Conservation (phyloP, 2,888 invertebrate genomes). For the Synergus itoensis region DNA sequence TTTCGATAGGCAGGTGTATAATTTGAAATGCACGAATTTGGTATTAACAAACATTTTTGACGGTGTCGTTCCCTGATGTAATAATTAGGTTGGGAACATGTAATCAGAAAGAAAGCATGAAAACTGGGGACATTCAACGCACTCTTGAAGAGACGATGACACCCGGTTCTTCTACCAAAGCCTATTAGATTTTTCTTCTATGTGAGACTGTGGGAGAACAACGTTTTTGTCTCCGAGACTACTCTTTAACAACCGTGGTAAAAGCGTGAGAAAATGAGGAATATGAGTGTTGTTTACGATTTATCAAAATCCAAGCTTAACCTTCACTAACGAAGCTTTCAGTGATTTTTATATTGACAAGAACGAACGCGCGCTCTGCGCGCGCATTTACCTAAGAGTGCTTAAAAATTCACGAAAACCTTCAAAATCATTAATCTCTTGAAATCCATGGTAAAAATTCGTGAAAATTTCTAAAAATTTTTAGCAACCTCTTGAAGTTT, state of each 20-base stretch:
- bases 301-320: background rate
- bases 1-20: background rate
- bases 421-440: too few relatives aligned
- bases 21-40: background rate
- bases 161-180: background rate
- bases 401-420: too few relatives aligned
- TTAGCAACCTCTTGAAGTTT: too few relatives aligned
- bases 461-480: too few relatives aligned
- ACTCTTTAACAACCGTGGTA: slow-evolving; percentile 51
- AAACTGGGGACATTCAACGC: background rate
- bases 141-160: slow-evolving; percentile 16
- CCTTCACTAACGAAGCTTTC: background rate
- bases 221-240: slow-evolving; percentile 54
- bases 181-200: slow-evolving; percentile 26
- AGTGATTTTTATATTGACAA: background rate
- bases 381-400: too few relatives aligned
- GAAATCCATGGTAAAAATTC: too few relatives aligned
- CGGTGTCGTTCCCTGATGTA: background rate
- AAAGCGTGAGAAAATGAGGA: slow-evolving; percentile 58
- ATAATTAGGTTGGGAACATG: background rate
- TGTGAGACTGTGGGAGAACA: slow-evolving; percentile 47
- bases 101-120: slow-evolving; percentile 1
- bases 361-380: too few relatives aligned
- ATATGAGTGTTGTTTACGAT: slow-evolving; percentile 52
- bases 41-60: background rate